These are phyloP conservation scores for Climacteris rufus DNA, from an alignment of 2,113 vertebrate genomes.

Conservation along the genomic window DNA sequence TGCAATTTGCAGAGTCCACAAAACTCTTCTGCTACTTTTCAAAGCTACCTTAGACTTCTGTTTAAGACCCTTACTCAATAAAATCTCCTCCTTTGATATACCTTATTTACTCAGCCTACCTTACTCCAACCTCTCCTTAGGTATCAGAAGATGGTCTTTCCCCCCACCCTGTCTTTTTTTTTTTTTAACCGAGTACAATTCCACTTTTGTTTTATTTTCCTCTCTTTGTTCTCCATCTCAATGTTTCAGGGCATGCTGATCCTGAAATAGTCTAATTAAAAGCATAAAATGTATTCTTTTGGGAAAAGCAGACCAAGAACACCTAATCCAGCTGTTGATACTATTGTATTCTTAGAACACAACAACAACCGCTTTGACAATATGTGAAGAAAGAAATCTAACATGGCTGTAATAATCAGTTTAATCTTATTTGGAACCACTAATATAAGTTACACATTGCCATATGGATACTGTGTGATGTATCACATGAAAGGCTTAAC, in stretches of 20 bases:
- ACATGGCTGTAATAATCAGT: not conserved
- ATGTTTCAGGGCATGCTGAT: not conserved
- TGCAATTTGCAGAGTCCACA: not conserved
- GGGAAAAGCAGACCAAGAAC: not conserved
- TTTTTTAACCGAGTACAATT: not conserved
- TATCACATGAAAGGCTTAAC: not conserved
- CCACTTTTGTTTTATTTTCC: not conserved
- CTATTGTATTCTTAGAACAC: not conserved
- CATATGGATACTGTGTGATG: not conserved
- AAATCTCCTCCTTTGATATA: not conserved
- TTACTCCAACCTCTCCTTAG: not conserved
- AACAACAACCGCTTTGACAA: not conserved
- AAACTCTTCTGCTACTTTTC: not conserved
- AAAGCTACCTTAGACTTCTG: not conserved
- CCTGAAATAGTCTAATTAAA: not conserved
- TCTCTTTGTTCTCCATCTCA: not conserved
- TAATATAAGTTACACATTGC: not conserved
- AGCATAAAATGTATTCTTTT: not conserved
- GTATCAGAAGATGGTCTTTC: not conserved
- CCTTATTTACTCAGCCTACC: not conserved
- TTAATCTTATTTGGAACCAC: not conserved
- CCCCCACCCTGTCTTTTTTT: rapidly evolving
- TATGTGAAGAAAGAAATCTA: not conserved
- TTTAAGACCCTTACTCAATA: not conserved
- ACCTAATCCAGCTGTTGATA: not conserved